Base-by-base conservation (phyloP, 1,140 invertebrate genomes). In the Asbolus verrucosus region DNA sequence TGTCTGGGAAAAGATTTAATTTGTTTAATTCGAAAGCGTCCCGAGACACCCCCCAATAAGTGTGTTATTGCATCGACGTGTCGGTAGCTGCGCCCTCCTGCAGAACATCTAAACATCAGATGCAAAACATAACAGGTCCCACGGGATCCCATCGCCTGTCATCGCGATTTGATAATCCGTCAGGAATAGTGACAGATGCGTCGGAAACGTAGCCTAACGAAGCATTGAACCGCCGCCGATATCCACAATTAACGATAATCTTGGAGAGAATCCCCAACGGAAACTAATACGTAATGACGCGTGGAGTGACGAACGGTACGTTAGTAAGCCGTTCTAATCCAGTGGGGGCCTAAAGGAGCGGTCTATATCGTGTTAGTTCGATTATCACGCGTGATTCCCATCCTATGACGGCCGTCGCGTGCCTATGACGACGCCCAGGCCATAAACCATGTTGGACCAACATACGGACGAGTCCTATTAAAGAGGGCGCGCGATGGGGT, bases 361-460 rank as follows among this genome's bases (percentile, higher is more conserved):
- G 19, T 69, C 38, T 73, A 69, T 75, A 78, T 78, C 77, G 75
- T 76, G 74, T 78, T 77, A 78, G 77, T 70, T 71, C 74, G 77
- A 78, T 78, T 78, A 78, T 78, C 75, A 77, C 77, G 77, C 77
- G 77, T 74, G 74, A 73, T 75, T 76, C 69, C 68, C 72, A 65
- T 72, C 70, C 24, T 39, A 69, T 69, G 68, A 62, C 63, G 66
- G 70, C 60, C 46, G 74, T 41, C 75, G 54, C 72, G 67, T 68
- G 70, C 67, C 65, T 41, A 63, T 59, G 69, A 75, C 70, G 67
- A 70, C 71, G 67, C 66, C 71, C 76, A 68, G 60, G 67, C 71
- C 62, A 72, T 74, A 73, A 74, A 67, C 74, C 71, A 65, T 74
- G 75, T 76, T 76, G 75, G 69, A 8, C 66, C 73, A 76, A 76